Percentiles rank a stretch among this genome's conserved stretches.
Evolutionary conservation across 2,113 vertebrate genomes (phyloP).

Genomic region (Montifringilla adamsi): DNA sequence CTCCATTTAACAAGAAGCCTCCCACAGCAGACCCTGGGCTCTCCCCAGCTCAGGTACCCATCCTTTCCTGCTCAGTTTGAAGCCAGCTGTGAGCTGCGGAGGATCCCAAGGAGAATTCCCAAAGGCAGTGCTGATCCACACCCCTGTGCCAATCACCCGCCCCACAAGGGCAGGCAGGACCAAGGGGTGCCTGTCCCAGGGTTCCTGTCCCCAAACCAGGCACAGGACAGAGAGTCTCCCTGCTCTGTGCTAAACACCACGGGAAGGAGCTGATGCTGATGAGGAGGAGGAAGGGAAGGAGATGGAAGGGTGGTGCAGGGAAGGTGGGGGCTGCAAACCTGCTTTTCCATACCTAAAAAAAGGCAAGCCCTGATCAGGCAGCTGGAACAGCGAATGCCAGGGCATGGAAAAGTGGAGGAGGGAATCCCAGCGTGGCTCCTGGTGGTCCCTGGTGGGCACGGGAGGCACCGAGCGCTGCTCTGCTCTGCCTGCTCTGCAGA

Average conservation of each 20-base stretch:
- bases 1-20: background rate
- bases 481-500: background rate
- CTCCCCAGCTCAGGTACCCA: background rate
- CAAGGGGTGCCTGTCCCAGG: background rate
- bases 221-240: background rate
- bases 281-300: background rate
- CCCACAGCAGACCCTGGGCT: background rate
- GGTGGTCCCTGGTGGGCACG: fast-evolving
- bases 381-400: background rate
- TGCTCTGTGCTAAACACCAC: fast-evolving
- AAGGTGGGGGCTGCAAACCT: background rate
- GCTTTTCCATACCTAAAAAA: background rate
- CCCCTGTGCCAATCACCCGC: fast-evolving
- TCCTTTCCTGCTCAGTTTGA: background rate
- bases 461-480: background rate
- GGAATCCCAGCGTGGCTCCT: background rate
- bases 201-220: background rate
- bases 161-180: background rate
- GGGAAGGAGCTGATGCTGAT: fast-evolving
- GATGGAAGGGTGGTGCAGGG: fast-evolving
- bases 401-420: fast-evolving
- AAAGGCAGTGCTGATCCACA: fast-evolving
- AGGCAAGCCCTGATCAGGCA: fast-evolving
- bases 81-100: fast-evolving
- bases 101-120: background rate